Percentiles rank a stretch among this genome's conserved stretches.
phyloP scores from a whole-genome alignment of 2,113 vertebrate genomes.

The Genyomyrus donnyi region DNA sequence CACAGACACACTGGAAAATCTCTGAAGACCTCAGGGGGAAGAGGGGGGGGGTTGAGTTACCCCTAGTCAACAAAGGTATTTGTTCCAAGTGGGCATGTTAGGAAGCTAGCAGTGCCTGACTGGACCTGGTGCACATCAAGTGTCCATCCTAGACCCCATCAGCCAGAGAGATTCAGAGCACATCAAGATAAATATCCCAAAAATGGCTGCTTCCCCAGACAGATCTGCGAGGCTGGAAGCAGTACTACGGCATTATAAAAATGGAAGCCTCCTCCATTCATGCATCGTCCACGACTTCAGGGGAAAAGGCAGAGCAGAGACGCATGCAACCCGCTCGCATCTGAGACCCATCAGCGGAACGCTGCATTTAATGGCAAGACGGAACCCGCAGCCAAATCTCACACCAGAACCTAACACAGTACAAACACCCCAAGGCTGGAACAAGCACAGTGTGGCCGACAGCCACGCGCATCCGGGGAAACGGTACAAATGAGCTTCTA shows the following conservation, averaged over 20 bases:
- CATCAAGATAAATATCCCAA: background rate
- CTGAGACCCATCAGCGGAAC: background rate
- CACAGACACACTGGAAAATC: conserved; percentile 30
- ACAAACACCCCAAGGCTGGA: background rate
- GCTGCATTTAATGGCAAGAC: background rate
- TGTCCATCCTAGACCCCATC: background rate
- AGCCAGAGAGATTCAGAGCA: background rate
- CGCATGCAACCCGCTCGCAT: background rate
- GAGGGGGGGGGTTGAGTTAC: background rate
- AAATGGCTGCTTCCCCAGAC: background rate
- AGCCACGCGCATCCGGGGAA: background rate
- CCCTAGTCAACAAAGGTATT: no score
- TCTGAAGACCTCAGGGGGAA: background rate
- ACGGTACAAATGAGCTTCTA: background rate
- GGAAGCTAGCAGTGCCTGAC: background rate
- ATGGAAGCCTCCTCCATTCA: background rate
- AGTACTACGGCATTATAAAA: background rate
- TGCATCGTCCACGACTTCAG: background rate
- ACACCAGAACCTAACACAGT: background rate
- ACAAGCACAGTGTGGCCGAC: background rate
- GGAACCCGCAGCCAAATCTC: background rate
- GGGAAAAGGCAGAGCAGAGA: background rate
- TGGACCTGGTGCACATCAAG: background rate
- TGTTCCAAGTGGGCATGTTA: background rate
- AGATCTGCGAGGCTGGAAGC: conserved; percentile 32